These are phyloP conservation scores for Eupithecia insigniata DNA, from an alignment of 2,888 invertebrate species.

Conservation along the genomic window DNA sequence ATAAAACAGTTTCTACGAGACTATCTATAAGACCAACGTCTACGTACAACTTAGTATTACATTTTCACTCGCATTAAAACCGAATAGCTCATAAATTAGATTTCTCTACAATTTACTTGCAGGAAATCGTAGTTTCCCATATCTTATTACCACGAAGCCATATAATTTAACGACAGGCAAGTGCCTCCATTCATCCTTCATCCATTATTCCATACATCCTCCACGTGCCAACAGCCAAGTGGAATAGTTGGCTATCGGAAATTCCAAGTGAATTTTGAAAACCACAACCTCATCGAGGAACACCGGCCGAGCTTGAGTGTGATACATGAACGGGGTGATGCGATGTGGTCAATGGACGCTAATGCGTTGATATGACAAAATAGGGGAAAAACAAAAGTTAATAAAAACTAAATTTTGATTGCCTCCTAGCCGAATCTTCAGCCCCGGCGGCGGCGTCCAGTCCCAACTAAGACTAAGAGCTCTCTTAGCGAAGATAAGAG, in stretches of 20 bases:
- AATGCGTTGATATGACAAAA: neutral
- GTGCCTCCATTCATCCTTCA: too few relatives aligned
- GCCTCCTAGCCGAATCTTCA: too few relatives aligned
- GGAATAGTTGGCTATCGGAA: constrained; percentile 15
- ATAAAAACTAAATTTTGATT: neutral
- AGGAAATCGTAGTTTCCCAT: constrained; percentile 15
- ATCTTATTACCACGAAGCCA: constrained; percentile 14
- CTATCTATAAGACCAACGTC: neutral
- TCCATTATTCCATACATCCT: too few relatives aligned
- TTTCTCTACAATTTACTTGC: constrained; percentile 18
- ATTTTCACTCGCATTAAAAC: constrained; percentile 6
- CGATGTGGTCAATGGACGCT: neutral
- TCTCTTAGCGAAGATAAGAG: too few relatives aligned
- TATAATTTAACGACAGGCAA: constrained; percentile 14
- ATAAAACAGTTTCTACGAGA: neutral
- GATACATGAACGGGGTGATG: neutral
- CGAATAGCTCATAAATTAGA: constrained; percentile 11
- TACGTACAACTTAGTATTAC: neutral
- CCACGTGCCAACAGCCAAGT: too few relatives aligned
- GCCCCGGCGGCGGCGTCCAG: too few relatives aligned
- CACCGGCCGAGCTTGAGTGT: neutral
- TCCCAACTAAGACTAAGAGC: too few relatives aligned
- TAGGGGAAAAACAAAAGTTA: neutral
- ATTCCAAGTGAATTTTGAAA: constrained; percentile 16
- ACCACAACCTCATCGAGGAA: constrained; percentile 16